Base-by-base conservation (phyloP, 2,797 vertebrate species). In the Anguilla marmorata region DNA sequence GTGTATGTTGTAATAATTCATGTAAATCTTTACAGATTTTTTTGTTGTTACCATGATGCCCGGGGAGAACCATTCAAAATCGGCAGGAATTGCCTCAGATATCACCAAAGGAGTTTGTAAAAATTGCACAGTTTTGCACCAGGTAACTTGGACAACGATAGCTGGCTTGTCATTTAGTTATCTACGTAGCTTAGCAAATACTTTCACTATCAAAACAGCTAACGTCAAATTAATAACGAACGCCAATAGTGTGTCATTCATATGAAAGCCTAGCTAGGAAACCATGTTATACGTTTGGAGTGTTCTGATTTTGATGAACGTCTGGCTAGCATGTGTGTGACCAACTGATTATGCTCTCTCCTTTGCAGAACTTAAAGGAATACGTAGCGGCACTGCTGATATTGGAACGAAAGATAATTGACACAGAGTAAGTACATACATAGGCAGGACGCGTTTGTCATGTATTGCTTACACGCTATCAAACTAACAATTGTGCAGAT, bases 361-460 rank as follows among this genome's bases (percentile, higher is more conserved):
- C 74, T 3, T 95, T 94, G 24, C 95, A 99, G 99, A 99, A 93
- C 91, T 94, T 99, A 92, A 97, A 97, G 87, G 98, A 99, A 89
- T 99, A 99, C 90, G 96, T 99, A 87, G 94, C 97, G 12, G 97
- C 98, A 54, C 94, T 99, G 90, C 94, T 99, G 93, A 96, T 96
- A 19, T 94, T 99, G 90, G 99, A 99, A 93, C 97, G 99, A 94
- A 99, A 98, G 93, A 97, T 99, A 56, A 95, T 97, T 11, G 96
- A 97, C 58, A 96, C 97, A 3, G 98, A 98, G 98, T 99, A 94
- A 98, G 98, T 98, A 92, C 11, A 52, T 52, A 52, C 0, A 52
- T 52, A 7, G 7, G 50, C 50, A 11, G 6, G 66, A 41, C 37
- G 37, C 37, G 37, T 41, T 41, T 41, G 37, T 41, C 37, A 11